These are phyloP conservation scores for Cyprinus carpio DNA, from an alignment of 2,113 vertebrate species.

Conservation along the genomic window DNA sequence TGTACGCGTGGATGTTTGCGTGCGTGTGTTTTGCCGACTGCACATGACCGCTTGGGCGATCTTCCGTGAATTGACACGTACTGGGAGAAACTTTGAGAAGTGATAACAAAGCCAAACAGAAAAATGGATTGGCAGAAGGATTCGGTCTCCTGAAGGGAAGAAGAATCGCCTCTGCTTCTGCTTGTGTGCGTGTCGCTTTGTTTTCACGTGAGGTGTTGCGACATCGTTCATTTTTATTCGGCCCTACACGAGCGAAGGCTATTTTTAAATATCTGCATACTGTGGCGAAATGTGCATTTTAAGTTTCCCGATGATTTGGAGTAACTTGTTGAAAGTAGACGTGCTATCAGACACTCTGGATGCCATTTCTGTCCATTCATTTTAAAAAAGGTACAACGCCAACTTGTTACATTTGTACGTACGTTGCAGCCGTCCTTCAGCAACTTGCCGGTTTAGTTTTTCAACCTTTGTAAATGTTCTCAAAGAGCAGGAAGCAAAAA, in stretches of 20 bases:
- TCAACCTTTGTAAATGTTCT: constrained; percentile 53
- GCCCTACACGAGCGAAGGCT: constrained; percentile 80
- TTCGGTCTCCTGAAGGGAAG: neutral
- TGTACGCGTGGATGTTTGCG: constrained; percentile 35
- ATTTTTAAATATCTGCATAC: constrained; percentile 82
- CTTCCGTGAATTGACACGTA: neutral
- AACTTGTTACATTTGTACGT: constrained; percentile 71
- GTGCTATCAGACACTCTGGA: constrained; percentile 9
- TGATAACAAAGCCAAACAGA: neutral
- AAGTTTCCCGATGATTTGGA: constrained; percentile 64
- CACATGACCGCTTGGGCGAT: neutral
- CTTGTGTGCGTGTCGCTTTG: constrained; percentile 43
- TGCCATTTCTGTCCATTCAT: constrained; percentile 55
- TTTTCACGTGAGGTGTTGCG: constrained; percentile 64
- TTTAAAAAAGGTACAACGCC: constrained; percentile 56
- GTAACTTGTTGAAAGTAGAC: constrained; percentile 37
- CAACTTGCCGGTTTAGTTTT: constrained; percentile 68
- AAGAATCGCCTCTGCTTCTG: constrained; percentile 25
- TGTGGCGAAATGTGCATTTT: constrained; percentile 78
- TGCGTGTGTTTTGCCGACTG: constrained; percentile 15
- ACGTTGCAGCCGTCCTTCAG: constrained; percentile 70
- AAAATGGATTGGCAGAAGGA: constrained; percentile 6
- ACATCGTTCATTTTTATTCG: constrained; percentile 82
- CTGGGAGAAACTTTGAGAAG: constrained; percentile 3
- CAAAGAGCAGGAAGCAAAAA: constrained; percentile 62